These are phyloP conservation scores for Pituophis catenifer DNA, from an alignment of 2,113 vertebrate genomes.

Conservation along the genomic window DNA sequence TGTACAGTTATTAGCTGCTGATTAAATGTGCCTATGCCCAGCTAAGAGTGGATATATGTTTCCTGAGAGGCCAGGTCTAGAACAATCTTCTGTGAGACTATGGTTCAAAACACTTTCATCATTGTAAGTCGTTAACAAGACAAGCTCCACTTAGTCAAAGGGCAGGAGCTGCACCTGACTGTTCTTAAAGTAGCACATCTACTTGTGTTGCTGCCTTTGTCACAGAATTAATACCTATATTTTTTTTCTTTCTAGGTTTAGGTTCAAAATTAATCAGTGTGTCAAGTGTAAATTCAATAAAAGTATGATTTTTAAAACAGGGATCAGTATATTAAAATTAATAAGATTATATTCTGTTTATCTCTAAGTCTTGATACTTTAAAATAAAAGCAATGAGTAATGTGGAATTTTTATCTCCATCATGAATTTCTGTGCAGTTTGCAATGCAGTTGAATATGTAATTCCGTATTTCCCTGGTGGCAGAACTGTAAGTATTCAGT, in stretches of 20 bases:
- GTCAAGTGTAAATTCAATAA: constrained; percentile 52
- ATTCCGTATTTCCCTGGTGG: not conserved
- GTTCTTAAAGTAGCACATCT: constrained; percentile 53
- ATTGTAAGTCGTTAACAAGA: constrained; percentile 87
- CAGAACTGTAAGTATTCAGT: not conserved
- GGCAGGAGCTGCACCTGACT: constrained; percentile 76
- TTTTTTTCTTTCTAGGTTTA: constrained; percentile 39
- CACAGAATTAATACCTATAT: constrained; percentile 5
- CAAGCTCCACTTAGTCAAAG: constrained; percentile 84
- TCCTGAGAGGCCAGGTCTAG: constrained; percentile 86
- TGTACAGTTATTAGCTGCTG: constrained; percentile 95
- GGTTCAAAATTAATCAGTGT: constrained; percentile 29
- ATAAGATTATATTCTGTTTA: constrained; percentile 44
- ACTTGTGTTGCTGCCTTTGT: constrained; percentile 45
- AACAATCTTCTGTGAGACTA: constrained; percentile 85
- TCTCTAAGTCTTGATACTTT: constrained; percentile 22
- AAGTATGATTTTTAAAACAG: constrained; percentile 48
- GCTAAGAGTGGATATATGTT: constrained; percentile 90
- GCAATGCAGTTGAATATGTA: not conserved
- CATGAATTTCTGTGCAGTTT: not conserved
- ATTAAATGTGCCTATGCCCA: constrained; percentile 89
- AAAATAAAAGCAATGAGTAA: constrained; percentile 24
- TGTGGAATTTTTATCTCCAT: not conserved
- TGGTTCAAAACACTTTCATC: constrained; percentile 88
- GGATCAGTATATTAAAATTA: constrained; percentile 36